Percentiles rank a stretch among this genome's conserved stretches.
phyloP scores from a whole-genome alignment of 2,113 vertebrate genomes.

The Glareola pratincola region DNA sequence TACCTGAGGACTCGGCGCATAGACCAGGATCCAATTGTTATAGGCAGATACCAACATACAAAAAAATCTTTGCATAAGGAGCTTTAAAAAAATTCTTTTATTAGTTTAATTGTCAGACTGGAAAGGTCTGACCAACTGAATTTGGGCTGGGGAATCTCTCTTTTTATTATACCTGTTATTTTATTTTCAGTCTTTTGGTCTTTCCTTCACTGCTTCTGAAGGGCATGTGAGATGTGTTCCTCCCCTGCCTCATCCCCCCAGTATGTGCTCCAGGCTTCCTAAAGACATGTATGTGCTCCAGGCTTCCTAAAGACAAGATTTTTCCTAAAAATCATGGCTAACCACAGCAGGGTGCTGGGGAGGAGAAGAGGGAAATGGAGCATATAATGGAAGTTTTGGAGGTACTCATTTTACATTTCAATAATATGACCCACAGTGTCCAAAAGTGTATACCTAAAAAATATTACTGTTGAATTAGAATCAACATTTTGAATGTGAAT shows the following conservation, averaged over 20 bases:
- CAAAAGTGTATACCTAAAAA: background rate
- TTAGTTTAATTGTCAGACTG: background rate
- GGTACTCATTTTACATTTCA: background rate
- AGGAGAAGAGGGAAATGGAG: background rate
- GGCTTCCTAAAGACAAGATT: no score
- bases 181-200: background rate
- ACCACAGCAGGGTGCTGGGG: background rate
- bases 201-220: background rate
- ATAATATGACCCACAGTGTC: rapidly evolving
- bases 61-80: background rate
- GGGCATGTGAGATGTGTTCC: background rate
- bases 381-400: background rate
- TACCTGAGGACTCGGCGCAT: background rate
- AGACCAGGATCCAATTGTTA: background rate
- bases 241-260: rapidly evolving
- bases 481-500: background rate
- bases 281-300: no score
- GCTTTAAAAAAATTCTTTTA: background rate
- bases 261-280: no score
- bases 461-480: background rate
- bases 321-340: background rate
- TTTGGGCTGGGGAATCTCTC: background rate
- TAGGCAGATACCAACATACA: background rate
- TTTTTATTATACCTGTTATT: background rate
- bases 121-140: background rate